Percentiles rank a stretch among this genome's conserved stretches.
Evolutionary conservation across 2,797 vertebrate genomes (phyloP).

Genomic region (Schizopygopsis malacanthus): DNA sequence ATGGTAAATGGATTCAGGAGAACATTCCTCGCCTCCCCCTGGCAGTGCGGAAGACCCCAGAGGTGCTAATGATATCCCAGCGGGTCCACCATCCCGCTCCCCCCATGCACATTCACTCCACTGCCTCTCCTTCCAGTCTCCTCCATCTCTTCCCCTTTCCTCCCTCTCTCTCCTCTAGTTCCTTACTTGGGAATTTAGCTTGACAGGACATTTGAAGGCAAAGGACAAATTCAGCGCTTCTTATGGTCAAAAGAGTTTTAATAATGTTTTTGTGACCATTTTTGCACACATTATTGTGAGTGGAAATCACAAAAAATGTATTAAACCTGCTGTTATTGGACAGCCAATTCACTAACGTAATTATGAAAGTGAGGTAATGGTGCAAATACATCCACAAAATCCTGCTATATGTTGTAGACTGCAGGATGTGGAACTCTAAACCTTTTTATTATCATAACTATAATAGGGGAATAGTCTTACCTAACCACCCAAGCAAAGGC

Average conservation of each 20-base stretch:
- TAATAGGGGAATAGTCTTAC: background rate
- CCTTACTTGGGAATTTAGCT: slow-evolving; percentile 34
- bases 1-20: slow-evolving; percentile 53
- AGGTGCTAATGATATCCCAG: slow-evolving; percentile 63
- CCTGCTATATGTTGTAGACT: background rate
- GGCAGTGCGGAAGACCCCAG: slow-evolving; percentile 52
- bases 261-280: background rate
- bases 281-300: background rate
- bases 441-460: background rate
- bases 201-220: slow-evolving; percentile 23
- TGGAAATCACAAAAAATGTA: background rate
- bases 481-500: background rate
- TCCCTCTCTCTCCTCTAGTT: background rate
- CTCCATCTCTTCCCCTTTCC: slow-evolving; percentile 4
- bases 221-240: slow-evolving; percentile 8
- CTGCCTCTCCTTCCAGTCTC: slow-evolving; percentile 21
- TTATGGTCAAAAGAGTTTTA: background rate
- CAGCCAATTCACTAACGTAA: background rate
- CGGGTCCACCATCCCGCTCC: slow-evolving; percentile 36
- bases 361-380: background rate
- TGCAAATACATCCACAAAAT: background rate
- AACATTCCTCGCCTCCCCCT: slow-evolving; percentile 49
- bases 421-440: background rate
- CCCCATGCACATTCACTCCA: slow-evolving; percentile 35
- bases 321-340: background rate